Percentiles rank a stretch among this genome's conserved stretches.
Conservation (phyloP, 2,113 vertebrate genomes). For the Fukomys damarensis region DNA sequence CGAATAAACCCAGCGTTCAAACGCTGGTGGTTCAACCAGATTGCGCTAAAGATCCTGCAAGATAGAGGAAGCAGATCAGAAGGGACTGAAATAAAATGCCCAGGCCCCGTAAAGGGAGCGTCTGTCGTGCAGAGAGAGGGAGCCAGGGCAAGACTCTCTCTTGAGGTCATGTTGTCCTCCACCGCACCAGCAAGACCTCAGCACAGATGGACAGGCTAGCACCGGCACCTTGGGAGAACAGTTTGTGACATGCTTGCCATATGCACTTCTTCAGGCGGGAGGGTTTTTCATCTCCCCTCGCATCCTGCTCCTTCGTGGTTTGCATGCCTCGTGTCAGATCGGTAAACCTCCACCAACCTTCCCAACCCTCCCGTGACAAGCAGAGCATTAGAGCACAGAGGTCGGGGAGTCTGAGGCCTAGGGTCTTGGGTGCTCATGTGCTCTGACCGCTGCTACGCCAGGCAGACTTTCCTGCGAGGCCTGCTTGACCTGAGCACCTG, state of each 20-base stretch:
- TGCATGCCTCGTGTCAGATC: background rate
- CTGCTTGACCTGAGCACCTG: background rate
- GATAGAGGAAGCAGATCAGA: background rate
- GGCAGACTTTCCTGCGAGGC: background rate
- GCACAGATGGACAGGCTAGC: background rate
- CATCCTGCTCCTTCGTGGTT: background rate
- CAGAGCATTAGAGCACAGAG: background rate
- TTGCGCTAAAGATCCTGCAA: background rate
- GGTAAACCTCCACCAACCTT: background rate
- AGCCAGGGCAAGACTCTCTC: background rate
- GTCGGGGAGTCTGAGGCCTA: background rate
- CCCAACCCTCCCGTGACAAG: background rate
- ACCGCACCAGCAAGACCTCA: background rate
- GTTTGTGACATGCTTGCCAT: background rate
- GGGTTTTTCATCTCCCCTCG: background rate
- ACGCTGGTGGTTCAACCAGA: background rate
- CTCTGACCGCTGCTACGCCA: background rate
- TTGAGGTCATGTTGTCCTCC: background rate
- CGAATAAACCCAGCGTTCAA: background rate
- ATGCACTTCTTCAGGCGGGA: background rate
- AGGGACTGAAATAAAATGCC: background rate
- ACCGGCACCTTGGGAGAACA: background rate
- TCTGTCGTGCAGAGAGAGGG: background rate
- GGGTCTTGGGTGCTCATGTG: background rate
- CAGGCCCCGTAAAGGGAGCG: background rate